phyloP scores from a whole-genome alignment of 2,797 vertebrate genomes.

The Microctenopoma stevenorrisi region DNA sequence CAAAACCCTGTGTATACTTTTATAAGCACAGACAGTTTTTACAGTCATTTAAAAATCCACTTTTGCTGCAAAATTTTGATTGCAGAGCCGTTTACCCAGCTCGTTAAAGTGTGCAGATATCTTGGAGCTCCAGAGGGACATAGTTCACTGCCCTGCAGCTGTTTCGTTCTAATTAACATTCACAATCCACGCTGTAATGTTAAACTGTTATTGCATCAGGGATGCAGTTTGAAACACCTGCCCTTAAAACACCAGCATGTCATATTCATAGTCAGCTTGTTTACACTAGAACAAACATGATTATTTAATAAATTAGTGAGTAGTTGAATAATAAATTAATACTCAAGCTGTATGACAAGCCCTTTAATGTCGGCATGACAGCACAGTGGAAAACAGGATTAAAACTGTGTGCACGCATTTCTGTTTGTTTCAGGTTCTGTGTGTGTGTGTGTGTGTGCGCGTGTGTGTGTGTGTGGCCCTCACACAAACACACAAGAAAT shows the following conservation, averaged over 20 bases:
- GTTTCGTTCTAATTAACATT: slow-evolving; percentile 48
- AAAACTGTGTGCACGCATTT: slow-evolving; percentile 22
- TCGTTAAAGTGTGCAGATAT: slow-evolving; percentile 4
- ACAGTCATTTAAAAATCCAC: not conserved
- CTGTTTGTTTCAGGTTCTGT: not conserved
- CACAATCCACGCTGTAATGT: slow-evolving; percentile 9
- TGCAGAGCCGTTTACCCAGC: not conserved
- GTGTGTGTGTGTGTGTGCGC: not conserved
- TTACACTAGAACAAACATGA: slow-evolving; percentile 13
- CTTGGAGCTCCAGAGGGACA: slow-evolving; percentile 3
- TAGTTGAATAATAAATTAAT: slow-evolving; percentile 56
- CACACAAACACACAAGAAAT: slow-evolving; percentile 18
- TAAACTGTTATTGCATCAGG: slow-evolving; percentile 22
- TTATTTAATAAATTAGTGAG: slow-evolving; percentile 31
- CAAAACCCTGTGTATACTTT: slow-evolving; percentile 21
- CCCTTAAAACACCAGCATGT: not conserved
- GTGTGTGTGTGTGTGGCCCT: not conserved
- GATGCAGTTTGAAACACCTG: slow-evolving; percentile 10
- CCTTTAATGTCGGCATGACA: slow-evolving; percentile 74
- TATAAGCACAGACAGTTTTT: not conserved
- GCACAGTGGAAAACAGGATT: slow-evolving; percentile 64
- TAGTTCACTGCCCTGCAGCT: slow-evolving; percentile 19
- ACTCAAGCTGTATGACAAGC: slow-evolving; percentile 61
- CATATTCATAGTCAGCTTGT: slow-evolving; percentile 1
- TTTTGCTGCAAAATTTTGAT: not conserved